These are phyloP conservation scores for Tipula unca DNA, from an alignment of 2,888 invertebrate genomes.

Conservation along the genomic window DNA sequence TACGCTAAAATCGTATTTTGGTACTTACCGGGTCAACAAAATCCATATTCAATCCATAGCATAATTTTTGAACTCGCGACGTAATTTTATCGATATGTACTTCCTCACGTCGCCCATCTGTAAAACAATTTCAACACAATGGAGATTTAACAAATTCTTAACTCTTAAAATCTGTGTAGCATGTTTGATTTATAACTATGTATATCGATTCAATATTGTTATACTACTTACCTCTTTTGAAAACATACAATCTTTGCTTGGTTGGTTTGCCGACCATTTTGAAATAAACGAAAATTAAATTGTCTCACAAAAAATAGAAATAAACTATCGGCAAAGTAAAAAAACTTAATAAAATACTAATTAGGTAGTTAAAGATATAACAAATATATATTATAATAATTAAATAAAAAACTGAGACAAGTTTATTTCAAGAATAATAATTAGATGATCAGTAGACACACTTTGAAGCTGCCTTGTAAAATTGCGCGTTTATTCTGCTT, in stretches of 20 bases:
- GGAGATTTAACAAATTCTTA: neutral
- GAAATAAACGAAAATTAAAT: neutral
- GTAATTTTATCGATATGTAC: constrained; percentile 98
- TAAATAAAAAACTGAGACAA: neutral
- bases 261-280: constrained; percentile 18
- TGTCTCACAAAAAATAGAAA: neutral
- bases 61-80: constrained; percentile 86
- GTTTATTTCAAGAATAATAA: neutral
- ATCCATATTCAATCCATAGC: constrained; percentile 92
- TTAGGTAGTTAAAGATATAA: neutral
- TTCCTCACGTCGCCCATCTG: constrained; percentile 82
- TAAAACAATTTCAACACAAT: neutral
- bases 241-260: neutral
- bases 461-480: neutral
- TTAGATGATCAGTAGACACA: neutral
- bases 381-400: neutral
- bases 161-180: neutral
- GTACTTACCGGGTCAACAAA: constrained; percentile 88
- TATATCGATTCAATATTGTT: neutral
- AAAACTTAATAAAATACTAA: neutral
- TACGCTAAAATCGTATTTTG: neutral
- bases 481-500: neutral
- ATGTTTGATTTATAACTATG: no score
- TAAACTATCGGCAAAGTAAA: neutral
- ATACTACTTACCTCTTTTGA: neutral